phyloP scores from a whole-genome alignment of 1,140 invertebrate species.

The Brachionus calyciflorus region DNA sequence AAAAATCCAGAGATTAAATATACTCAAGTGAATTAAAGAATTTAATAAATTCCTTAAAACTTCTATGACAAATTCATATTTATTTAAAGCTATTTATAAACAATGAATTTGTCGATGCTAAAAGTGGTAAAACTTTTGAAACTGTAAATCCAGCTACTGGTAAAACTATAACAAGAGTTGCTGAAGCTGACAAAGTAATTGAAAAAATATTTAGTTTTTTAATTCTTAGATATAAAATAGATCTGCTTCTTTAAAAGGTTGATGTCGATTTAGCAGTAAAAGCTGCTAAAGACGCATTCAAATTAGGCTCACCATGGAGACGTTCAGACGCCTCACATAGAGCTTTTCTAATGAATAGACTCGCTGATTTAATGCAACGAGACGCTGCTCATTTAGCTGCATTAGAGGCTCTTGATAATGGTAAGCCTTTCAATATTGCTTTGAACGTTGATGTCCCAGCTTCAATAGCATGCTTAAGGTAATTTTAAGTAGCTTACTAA shows the following conservation, averaged over 20 bases:
- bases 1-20: neutral
- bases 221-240: neutral
- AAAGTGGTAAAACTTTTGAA: constrained; percentile 79
- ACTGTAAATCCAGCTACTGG: constrained; percentile 80
- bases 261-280: constrained; percentile 72
- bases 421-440: constrained; percentile 71
- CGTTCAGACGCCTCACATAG: constrained; percentile 72
- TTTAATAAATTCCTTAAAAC: neutral
- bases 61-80: too few species aligned
- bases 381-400: constrained; percentile 71
- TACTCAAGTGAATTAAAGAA: neutral
- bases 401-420: constrained; percentile 83
- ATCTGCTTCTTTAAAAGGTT: constrained; percentile 61
- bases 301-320: constrained; percentile 72
- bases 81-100: constrained; percentile 71
- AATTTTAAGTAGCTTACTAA: too few species aligned
- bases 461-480: constrained; percentile 10
- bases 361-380: constrained; percentile 74
- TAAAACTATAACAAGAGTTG: constrained; percentile 72
- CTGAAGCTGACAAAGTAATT: constrained; percentile 68
- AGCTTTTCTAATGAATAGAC: constrained; percentile 68
- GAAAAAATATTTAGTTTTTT: neutral
- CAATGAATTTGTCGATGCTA: constrained; percentile 81
- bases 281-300: constrained; percentile 73
- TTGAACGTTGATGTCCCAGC: constrained; percentile 50